Conservation (phyloP, 2,888 invertebrate genomes). For the Scaptomyza flava region DNA sequence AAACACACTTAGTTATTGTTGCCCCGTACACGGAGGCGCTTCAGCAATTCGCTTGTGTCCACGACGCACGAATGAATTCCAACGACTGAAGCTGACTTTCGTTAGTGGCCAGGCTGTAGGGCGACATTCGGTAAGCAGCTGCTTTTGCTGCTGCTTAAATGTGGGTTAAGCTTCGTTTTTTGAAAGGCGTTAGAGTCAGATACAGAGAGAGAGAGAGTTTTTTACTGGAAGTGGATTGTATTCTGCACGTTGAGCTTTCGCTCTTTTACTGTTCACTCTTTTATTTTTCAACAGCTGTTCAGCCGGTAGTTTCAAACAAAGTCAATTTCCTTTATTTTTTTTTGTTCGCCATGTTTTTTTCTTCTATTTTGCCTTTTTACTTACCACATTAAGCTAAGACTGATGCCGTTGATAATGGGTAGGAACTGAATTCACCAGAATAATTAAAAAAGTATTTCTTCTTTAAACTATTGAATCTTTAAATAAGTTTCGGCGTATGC, state of each 20-base stretch:
- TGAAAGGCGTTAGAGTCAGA: neutral
- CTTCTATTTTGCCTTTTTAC: conserved; percentile 23
- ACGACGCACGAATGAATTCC: conserved; percentile 81
- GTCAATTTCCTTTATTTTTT: neutral
- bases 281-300: conserved; percentile 58
- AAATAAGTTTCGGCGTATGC: too few relatives aligned
- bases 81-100: conserved; percentile 77
- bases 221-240: conserved; percentile 66
- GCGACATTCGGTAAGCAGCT: conserved; percentile 20
- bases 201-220: neutral
- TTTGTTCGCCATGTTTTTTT: conserved; percentile 8
- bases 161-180: conserved; percentile 56
- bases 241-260: conserved; percentile 33
- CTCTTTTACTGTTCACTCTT: conserved; percentile 30
- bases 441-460: too few relatives aligned
- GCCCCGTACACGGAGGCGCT: conserved; percentile 34
- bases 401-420: conserved; percentile 70
- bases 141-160: conserved; percentile 35
- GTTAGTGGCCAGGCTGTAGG: conserved; percentile 43
- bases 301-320: neutral
- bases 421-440: too few relatives aligned
- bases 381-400: conserved; percentile 36
- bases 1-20: conserved; percentile 6
- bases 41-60: conserved; percentile 58
- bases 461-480: too few relatives aligned